Percentiles rank a stretch among this genome's conserved stretches.
These are phyloP conservation scores for Halictus rubicundus DNA, from an alignment of 1,140 invertebrate genomes.

Conservation along the genomic window DNA sequence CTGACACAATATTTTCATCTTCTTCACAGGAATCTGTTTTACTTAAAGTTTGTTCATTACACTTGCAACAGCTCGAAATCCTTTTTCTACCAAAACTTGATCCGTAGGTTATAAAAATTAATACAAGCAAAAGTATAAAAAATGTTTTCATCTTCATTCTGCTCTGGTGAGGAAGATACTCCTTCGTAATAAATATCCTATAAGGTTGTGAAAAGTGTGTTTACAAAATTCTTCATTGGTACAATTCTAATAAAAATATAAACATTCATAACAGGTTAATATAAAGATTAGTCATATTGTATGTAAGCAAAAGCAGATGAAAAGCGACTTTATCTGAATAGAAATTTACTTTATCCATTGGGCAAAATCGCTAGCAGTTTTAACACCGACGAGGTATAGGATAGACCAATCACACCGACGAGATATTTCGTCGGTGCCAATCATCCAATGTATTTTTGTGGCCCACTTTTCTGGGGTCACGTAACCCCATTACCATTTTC, in stretches of 20 bases:
- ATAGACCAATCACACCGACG: too few relatives aligned
- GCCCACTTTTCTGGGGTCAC: too few relatives aligned
- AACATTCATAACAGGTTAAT: slow-evolving; percentile 12
- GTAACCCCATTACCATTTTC: too few relatives aligned
- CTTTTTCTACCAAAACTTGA: slow-evolving; percentile 11
- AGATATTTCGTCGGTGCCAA: too few relatives aligned
- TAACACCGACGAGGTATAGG: too few relatives aligned
- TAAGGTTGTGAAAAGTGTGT: neutral
- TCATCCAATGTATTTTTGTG: too few relatives aligned
- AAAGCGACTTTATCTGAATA: neutral
- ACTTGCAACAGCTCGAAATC: neutral
- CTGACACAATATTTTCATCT: slow-evolving; percentile 25
- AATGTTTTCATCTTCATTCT: neutral
- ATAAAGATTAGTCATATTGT: neutral
- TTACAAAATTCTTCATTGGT: neutral
- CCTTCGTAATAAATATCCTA: too few relatives aligned
- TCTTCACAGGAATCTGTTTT: neutral
- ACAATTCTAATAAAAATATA: neutral
- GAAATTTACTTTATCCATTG: too few relatives aligned
- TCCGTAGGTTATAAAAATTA: neutral
- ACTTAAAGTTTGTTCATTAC: neutral
- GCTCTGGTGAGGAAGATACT: neutral
- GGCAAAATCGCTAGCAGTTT: too few relatives aligned
- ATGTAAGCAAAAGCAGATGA: slow-evolving; percentile 18
- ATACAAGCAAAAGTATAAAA: neutral